phyloP scores from a whole-genome alignment of 1,140 invertebrate species.

The Drosophila biarmipes region DNA sequence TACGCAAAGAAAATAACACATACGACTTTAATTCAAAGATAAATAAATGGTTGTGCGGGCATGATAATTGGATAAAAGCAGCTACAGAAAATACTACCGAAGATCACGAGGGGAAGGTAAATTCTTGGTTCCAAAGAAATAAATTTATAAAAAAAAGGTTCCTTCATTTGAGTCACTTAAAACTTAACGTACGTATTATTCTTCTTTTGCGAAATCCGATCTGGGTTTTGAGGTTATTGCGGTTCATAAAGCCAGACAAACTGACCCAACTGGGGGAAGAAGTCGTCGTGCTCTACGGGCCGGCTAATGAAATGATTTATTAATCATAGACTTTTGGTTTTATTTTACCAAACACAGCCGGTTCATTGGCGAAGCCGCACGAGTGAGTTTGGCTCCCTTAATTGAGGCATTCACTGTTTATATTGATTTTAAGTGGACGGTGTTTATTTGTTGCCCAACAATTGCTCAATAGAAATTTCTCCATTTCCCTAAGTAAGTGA shows the following conservation, averaged over 20 bases:
- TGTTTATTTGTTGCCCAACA: slow-evolving; percentile 43
- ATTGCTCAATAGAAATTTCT: slow-evolving; percentile 24
- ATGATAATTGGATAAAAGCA: slow-evolving; percentile 31
- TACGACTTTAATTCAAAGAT: slow-evolving; percentile 11
- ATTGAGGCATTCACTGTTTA: slow-evolving; percentile 50
- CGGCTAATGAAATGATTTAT: slow-evolving; percentile 32
- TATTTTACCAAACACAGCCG: slow-evolving; percentile 42
- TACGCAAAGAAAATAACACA: slow-evolving; percentile 23
- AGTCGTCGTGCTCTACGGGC: slow-evolving; percentile 29
- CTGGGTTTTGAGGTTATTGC: slow-evolving; percentile 41
- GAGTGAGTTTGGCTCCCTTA: slow-evolving; percentile 36
- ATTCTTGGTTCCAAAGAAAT: not conserved
- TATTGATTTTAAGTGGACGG: slow-evolving; percentile 55
- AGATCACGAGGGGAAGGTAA: slow-evolving; percentile 9
- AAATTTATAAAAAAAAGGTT: not conserved
- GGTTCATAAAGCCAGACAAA: slow-evolving; percentile 29
- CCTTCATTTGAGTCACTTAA: not conserved
- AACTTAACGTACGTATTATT: not conserved
- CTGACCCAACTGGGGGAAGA: slow-evolving; percentile 18
- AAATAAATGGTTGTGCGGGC: slow-evolving; percentile 37
- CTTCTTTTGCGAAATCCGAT: slow-evolving; percentile 24
- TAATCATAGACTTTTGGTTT: slow-evolving; percentile 51
- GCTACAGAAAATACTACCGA: not conserved
- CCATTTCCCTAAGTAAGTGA: slow-evolving; percentile 22
- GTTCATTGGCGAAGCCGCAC: slow-evolving; percentile 43